Evolutionary conservation across 2,797 vertebrate genomes (phyloP), one percentile per base, ranked within the genome.

Genomic region (Coregonus suidteri): DNA sequence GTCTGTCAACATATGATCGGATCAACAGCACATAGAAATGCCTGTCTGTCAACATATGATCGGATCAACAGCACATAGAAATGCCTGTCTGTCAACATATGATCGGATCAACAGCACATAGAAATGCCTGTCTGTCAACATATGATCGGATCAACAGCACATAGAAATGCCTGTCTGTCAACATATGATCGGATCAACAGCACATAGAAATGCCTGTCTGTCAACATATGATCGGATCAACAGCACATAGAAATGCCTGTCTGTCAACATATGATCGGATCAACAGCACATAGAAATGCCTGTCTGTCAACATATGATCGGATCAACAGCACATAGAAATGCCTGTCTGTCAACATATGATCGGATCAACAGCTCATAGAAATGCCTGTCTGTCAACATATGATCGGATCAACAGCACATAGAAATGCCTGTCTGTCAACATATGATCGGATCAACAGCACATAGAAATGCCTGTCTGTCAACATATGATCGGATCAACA

Each of bases 371-470:
- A 81, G 84, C 81, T 83, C 78, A 74, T 84, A 15, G 25, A 71
- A 66, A 62, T 18, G n/a, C 47, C 6, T 53, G 20, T 35, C 11
- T 30, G 56, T 47, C 35, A 62, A 9, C 9, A 53, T 52, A 74
- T 25, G 25, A 25, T 25, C 25, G 25, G 25, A 25, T 25, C 25
- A 25, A 25, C 25, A 25, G 25, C 25, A 25, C 25, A 25, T 25
- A 25, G 25, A 25, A 25, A 81, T 88, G 76, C 86, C 84, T 85
- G 14, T 71, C 82, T 82, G 87, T 87, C 85, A 89, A 80, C 71
- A 81, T 87, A 86, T 78, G 79, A 82, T 75, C 87, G 80, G 86
- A 77, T 91, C 91, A 90, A 85, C 82, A 80, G 84, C 81, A 84
- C 78, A 74, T 84, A 15, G 25, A 71, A 66, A 62, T 34, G 31